These are phyloP conservation scores for Montipora capitata DNA, from an alignment of 92 coral and sea anemone species.

Conservation along the genomic window DNA sequence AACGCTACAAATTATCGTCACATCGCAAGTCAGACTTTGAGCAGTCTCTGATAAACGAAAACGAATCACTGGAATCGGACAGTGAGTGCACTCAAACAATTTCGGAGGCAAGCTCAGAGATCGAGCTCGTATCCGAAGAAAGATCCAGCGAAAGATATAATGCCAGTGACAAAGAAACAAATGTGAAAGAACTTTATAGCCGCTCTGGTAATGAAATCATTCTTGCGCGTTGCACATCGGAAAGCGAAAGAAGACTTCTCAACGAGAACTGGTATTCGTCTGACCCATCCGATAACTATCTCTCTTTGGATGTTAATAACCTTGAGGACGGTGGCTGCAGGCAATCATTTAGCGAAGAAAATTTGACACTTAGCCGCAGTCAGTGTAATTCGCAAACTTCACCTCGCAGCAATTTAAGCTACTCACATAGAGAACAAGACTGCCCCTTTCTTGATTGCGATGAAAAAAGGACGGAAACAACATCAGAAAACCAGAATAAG, in stretches of 20 bases:
- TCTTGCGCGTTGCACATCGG: not conserved
- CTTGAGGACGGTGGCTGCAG: conserved; percentile 10
- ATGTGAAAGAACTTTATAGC: not conserved
- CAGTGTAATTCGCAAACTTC: conserved; percentile 15
- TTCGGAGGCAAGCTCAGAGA: conserved; percentile 22
- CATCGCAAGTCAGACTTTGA: not conserved
- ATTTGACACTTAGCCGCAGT: conserved; percentile 3
- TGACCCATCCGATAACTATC: conserved; percentile 47
- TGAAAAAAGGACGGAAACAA: not conserved
- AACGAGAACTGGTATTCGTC: conserved; percentile 16
- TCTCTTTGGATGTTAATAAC: conserved; percentile 37
- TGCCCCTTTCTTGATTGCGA: not conserved
- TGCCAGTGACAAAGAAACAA: not conserved
- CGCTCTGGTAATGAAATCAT: conserved; percentile 3
- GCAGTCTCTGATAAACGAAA: conserved; percentile 2
- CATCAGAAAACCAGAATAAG: not conserved
- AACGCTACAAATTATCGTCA: conserved; percentile 2
- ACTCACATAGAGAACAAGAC: not conserved
- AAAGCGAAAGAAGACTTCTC: not conserved
- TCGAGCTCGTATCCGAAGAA: conserved; percentile 5
- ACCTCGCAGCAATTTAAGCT: conserved; percentile 6
- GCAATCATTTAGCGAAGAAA: conserved; percentile 17
- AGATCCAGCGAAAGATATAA: not conserved
- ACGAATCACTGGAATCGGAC: conserved; percentile 7
- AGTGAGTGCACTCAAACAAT: conserved; percentile 25